Evolutionary conservation across 35 echinoderm and acorn worm species (phyloP).

Genomic region (Apostichopus parvimensis): DNA sequence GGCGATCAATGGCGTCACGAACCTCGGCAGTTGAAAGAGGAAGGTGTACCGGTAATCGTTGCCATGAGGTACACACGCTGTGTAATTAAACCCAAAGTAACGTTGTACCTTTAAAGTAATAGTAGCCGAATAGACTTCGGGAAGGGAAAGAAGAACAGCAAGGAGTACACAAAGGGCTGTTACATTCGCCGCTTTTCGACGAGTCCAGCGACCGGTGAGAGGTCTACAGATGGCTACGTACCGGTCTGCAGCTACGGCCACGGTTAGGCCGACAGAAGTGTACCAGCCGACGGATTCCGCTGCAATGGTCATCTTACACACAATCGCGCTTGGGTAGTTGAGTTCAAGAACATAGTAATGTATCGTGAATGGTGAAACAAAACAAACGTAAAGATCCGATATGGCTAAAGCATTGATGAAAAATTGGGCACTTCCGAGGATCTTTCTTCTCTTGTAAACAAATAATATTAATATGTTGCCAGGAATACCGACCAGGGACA

Average conservation of each 20-base stretch:
- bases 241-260: constrained; percentile 30
- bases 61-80: not conserved
- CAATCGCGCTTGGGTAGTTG: not conserved
- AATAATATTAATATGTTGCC: constrained; percentile 31
- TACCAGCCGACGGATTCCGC: constrained; percentile 39
- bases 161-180: not conserved
- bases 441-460: constrained; percentile 1
- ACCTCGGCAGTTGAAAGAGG: not conserved
- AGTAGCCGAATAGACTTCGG: not conserved
- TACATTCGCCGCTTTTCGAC: not conserved
- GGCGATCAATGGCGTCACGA: not conserved
- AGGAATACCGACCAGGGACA: constrained; percentile 25
- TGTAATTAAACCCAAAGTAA: constrained; percentile 22
- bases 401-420: constrained; percentile 34
- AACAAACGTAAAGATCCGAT: constrained; percentile 16
- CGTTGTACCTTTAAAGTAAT: not conserved
- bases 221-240: constrained; percentile 29
- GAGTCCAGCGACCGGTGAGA: constrained; percentile 6
- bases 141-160: not conserved
- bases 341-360: constrained; percentile 20
- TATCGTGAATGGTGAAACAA: not conserved
- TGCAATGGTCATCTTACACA: not conserved
- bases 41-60: not conserved
- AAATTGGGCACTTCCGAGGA: constrained; percentile 23
- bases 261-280: not conserved